phyloP scores from a whole-genome alignment of 2,888 invertebrate species.

The Adelognathus sp. region DNA sequence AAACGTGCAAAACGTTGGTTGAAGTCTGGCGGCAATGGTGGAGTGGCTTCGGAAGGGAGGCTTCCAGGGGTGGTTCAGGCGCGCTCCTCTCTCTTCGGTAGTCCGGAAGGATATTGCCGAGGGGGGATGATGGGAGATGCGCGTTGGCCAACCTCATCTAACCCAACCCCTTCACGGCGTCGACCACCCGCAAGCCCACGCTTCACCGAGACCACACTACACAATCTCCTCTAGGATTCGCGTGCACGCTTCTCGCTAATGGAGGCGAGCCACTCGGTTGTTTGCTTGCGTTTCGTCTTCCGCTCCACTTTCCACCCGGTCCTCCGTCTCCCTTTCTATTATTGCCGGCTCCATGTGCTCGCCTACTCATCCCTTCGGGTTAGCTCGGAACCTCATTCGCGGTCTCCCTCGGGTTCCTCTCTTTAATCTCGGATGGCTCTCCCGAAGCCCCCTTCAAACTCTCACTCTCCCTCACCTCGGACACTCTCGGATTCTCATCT shows the following conservation, averaged over 20 bases:
- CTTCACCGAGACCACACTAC: slow-evolving; percentile 34
- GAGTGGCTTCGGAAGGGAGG: neutral
- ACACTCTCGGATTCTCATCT: slow-evolving; percentile 38
- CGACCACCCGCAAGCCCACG: slow-evolving; percentile 30
- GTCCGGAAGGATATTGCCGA: slow-evolving; percentile 20
- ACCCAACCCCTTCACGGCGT: neutral
- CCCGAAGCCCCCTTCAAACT: slow-evolving; percentile 37
- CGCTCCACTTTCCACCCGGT: slow-evolving; percentile 4
- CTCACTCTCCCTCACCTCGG: neutral
- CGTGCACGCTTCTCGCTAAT: slow-evolving; percentile 52
- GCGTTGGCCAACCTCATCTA: slow-evolving; percentile 20
- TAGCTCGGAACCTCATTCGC: slow-evolving; percentile 34
- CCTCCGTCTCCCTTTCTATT: slow-evolving; percentile 15
- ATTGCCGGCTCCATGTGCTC: neutral
- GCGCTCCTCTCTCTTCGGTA: too few relatives aligned
- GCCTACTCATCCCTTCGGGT: slow-evolving; percentile 18
- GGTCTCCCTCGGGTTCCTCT: slow-evolving; percentile 13
- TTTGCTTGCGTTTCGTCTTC: slow-evolving; percentile 50
- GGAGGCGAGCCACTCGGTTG: slow-evolving; percentile 57
- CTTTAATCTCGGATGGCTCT: slow-evolving; percentile 49
- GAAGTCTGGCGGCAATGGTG: slow-evolving; percentile 13
- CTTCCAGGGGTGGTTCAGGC: too few relatives aligned
- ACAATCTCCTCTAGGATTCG: slow-evolving; percentile 44
- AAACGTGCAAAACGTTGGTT: slow-evolving; percentile 52
- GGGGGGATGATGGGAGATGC: slow-evolving; percentile 12